Conservation (phyloP, 2,113 vertebrate genomes). For the Bubo scandiacus region DNA sequence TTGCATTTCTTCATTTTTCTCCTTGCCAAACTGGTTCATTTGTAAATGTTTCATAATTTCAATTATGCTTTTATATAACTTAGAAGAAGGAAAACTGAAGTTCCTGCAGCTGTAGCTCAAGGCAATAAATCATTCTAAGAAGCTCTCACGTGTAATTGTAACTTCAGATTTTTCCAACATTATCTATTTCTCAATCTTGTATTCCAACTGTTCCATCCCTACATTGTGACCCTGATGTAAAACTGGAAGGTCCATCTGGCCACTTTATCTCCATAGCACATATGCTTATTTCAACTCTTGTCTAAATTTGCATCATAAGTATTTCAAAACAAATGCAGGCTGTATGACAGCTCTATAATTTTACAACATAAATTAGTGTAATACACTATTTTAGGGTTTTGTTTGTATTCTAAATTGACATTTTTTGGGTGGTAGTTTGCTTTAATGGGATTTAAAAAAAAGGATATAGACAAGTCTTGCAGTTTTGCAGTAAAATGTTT, state of each 20-base stretch:
- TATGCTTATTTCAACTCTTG: not conserved
- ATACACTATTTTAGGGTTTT: not conserved
- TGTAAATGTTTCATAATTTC: conserved; percentile 45
- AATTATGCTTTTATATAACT: conserved; percentile 43
- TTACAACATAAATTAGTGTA: not conserved
- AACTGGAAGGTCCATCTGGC: conserved; percentile 10
- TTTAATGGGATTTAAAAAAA: not conserved
- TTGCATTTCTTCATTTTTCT: not conserved
- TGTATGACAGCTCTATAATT: not conserved
- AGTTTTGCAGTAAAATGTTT: not conserved
- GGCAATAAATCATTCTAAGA: conserved; percentile 42
- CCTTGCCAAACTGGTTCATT: conserved; percentile 25
- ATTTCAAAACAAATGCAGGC: not conserved
- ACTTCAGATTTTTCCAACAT: conserved; percentile 29
- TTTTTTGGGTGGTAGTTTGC: not conserved
- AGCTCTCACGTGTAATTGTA: conserved; percentile 13
- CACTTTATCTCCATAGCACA: conserved; percentile 8
- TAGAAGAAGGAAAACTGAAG: conserved; percentile 19
- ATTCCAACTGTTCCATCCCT: conserved; percentile 7
- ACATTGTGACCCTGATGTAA: not conserved
- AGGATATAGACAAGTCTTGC: not conserved
- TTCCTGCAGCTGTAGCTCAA: conserved; percentile 26
- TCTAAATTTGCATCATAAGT: conserved; percentile 1
- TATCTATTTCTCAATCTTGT: not conserved
- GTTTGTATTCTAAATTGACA: not conserved